These are phyloP conservation scores for Scatophagus argus DNA, from an alignment of 2,113 vertebrate genomes.

Conservation along the genomic window DNA sequence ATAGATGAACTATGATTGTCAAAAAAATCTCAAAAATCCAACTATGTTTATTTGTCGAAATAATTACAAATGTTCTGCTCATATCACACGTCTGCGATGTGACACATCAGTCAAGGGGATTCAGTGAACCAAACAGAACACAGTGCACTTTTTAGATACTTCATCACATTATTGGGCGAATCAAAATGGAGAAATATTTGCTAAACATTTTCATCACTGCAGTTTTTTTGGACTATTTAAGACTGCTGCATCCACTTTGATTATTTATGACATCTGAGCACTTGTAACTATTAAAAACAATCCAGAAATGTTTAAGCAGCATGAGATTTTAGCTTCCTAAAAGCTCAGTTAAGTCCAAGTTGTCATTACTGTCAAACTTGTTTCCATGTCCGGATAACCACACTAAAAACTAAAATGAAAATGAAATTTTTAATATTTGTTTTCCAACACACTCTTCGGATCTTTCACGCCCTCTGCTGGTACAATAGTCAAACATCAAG, in stretches of 20 bases:
- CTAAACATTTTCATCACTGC: background rate
- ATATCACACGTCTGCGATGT: background rate
- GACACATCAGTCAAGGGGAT: background rate
- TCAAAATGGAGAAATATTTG: background rate
- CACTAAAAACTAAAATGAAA: background rate
- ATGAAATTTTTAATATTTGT: background rate
- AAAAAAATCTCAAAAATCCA: background rate
- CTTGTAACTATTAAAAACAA: background rate
- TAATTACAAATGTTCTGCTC: background rate
- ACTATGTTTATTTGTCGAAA: background rate
- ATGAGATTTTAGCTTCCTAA: background rate
- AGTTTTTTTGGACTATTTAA: background rate
- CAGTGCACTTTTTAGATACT: background rate
- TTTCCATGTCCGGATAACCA: background rate
- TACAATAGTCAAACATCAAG: background rate
- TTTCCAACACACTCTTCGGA: background rate
- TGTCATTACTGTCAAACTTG: background rate
- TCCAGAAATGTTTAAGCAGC: background rate
- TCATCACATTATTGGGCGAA: background rate
- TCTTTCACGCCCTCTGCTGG: constrained; percentile 7
- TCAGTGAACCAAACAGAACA: background rate
- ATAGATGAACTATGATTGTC: background rate
- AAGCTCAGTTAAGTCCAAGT: background rate
- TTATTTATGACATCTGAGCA: background rate
- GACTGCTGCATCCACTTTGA: background rate